Percentiles rank a stretch among this genome's conserved stretches.
Evolutionary conservation across 2,888 invertebrate genomes (phyloP).

Genomic region (Melinaea marsaeus): DNA sequence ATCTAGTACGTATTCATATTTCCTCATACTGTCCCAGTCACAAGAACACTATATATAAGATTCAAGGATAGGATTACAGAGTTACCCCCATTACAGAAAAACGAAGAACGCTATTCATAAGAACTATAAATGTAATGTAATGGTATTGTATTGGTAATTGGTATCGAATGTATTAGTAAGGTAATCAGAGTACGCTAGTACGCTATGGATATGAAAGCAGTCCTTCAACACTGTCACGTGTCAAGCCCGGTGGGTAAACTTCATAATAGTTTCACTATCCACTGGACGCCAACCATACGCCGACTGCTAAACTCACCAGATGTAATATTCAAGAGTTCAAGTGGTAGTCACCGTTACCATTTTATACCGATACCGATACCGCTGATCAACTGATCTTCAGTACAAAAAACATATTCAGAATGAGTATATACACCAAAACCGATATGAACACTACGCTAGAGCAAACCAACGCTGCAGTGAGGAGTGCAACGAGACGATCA

Average conservation of each 20-base stretch:
- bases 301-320: conserved; percentile 11
- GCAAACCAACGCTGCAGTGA: too few relatives aligned
- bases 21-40: neutral
- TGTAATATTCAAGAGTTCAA: conserved; percentile 10
- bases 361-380: neutral
- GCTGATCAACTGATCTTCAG: neutral
- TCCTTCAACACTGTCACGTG: conserved; percentile 27
- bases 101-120: conserved; percentile 42
- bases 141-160: conserved; percentile 42
- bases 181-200: conserved; percentile 50
- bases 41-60: neutral
- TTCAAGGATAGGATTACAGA: too few relatives aligned
- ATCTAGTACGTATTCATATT: too few relatives aligned
- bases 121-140: conserved; percentile 39
- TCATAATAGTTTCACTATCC: conserved; percentile 34
- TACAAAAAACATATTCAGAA: too few relatives aligned
- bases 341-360: neutral
- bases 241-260: conserved; percentile 38
- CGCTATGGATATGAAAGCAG: conserved; percentile 47
- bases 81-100: conserved; percentile 41
- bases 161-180: conserved; percentile 35
- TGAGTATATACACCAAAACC: conserved; percentile 11
- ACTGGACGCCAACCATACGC: conserved; percentile 28
- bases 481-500: neutral
- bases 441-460: neutral